Conservation (phyloP, 2,113 vertebrate species). For the Dasypus novemcinctus region DNA sequence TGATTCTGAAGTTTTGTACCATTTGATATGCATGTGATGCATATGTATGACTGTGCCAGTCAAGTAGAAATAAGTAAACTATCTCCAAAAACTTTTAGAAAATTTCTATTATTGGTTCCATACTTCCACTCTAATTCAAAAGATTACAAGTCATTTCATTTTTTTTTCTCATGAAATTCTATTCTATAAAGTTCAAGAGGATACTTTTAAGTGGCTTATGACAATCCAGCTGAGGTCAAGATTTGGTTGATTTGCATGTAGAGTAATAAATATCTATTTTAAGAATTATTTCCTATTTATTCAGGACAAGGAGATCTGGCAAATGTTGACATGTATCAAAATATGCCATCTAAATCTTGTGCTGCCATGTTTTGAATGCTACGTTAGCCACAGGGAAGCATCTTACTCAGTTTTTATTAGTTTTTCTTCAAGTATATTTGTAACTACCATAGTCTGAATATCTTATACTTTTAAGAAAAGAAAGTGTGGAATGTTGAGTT, state of each 20-base stretch:
- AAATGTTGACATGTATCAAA: background rate
- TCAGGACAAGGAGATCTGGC: background rate
- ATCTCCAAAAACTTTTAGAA: background rate
- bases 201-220: background rate
- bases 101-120: background rate
- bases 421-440: conserved; percentile 11
- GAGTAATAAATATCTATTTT: background rate
- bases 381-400: background rate
- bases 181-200: background rate
- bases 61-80: background rate
- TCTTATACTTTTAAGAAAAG: background rate
- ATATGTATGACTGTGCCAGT: background rate
- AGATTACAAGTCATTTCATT: background rate
- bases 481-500: background rate
- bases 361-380: background rate
- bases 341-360: background rate
- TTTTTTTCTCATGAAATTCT: conserved; percentile 10
- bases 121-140: background rate
- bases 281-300: conserved; percentile 11
- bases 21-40: background rate
- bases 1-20: background rate
- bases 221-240: background rate
- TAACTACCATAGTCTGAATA: conserved; percentile 29
- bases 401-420: background rate
- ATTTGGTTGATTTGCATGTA: background rate